Percentiles rank a stretch among this genome's conserved stretches.
phyloP scores from a whole-genome alignment of 2,888 invertebrate genomes.

The Lordiphosa fenestrarum region DNA sequence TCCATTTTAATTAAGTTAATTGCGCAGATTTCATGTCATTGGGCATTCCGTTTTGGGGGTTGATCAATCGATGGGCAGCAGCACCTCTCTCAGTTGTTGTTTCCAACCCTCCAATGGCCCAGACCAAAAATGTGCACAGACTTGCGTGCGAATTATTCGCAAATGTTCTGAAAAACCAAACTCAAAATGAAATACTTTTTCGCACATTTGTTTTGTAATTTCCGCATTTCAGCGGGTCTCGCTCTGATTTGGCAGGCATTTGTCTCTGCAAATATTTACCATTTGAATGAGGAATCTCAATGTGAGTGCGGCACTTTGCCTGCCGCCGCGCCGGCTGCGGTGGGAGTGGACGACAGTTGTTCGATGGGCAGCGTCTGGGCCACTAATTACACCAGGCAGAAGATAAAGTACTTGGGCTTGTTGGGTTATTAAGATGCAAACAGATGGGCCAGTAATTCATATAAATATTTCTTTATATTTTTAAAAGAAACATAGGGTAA shows the following conservation, averaged over 20 bases:
- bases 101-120: constrained; percentile 44
- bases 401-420: too few relatives aligned
- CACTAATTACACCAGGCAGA: constrained; percentile 48
- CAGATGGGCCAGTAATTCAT: too few relatives aligned
- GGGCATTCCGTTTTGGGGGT: constrained; percentile 38
- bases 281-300: constrained; percentile 71
- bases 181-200: constrained; percentile 41
- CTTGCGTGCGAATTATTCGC: constrained; percentile 75
- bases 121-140: constrained; percentile 74
- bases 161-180: constrained; percentile 67
- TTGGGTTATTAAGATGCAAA: too few relatives aligned
- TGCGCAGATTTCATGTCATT: constrained; percentile 71
- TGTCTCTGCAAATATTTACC: constrained; percentile 68
- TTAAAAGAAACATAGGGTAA: too few relatives aligned
- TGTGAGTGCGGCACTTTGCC: constrained; percentile 33
- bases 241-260: constrained; percentile 40
- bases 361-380: constrained; percentile 44
- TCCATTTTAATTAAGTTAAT: constrained; percentile 80
- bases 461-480: too few relatives aligned
- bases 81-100: constrained; percentile 25
- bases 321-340: constrained; percentile 24
- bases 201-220: constrained; percentile 73
- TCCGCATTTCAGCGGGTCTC: constrained; percentile 36
- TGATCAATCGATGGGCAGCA: constrained; percentile 50
- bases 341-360: constrained; percentile 48